A percentile compares a stretch with the other conserved stretches of the same genome.
Evolutionary conservation across 1,140 invertebrate species (phyloP).

Genomic region (Metopolophium dirhodum): DNA sequence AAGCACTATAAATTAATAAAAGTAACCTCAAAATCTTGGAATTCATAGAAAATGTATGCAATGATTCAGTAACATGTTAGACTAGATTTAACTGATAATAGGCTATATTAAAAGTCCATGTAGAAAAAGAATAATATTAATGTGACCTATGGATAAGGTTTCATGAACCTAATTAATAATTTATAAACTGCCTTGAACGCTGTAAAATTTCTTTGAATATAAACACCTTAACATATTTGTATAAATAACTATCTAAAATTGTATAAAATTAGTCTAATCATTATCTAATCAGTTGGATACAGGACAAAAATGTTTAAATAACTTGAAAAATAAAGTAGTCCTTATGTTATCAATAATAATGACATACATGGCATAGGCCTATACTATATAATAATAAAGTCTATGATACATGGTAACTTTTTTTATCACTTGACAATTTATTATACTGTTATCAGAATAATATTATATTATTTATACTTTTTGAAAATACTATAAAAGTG

Average conservation of each 20-base stretch:
- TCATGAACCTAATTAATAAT: slow-evolving; percentile 52
- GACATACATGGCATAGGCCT: background rate
- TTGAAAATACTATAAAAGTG: background rate
- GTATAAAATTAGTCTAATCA: background rate
- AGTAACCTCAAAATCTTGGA: background rate
- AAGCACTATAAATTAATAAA: background rate
- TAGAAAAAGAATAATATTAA: slow-evolving; percentile 26
- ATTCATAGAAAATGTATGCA: background rate
- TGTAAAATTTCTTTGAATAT: slow-evolving; percentile 1
- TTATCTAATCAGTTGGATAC: background rate
- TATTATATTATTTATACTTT: background rate
- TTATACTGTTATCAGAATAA: background rate
- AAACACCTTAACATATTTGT: background rate
- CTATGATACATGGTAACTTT: background rate
- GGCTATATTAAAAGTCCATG: background rate
- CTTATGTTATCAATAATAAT: slow-evolving; percentile 18
- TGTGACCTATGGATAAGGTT: slow-evolving; percentile 54
- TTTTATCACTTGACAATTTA: background rate
- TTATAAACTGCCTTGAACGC: slow-evolving; percentile 25
- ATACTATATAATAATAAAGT: too few relatives aligned
- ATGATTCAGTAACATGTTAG: background rate
- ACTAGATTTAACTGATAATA: slow-evolving; percentile 10
- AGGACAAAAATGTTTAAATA: background rate
- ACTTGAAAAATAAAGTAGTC: background rate
- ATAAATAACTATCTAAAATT: background rate